Conservation (phyloP, 2,797 vertebrate genomes). For the Scarus forsteni region DNA sequence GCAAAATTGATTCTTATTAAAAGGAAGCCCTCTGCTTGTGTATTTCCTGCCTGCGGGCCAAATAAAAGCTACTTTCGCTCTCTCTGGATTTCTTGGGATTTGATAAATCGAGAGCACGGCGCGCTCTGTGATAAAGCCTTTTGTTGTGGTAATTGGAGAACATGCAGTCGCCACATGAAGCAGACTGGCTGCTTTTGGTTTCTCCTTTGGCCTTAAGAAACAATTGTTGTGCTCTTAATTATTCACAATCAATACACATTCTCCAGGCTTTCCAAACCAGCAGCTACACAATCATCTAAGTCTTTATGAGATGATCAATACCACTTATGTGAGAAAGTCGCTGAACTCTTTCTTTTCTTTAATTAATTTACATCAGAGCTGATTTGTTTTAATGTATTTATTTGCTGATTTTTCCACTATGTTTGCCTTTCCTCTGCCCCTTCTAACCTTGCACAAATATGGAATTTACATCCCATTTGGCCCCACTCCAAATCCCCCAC, state of each 20-base stretch:
- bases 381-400: conserved; percentile 49
- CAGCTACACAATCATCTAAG: conserved; percentile 43
- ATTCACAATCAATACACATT: conserved; percentile 57
- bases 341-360: conserved; percentile 10
- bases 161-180: conserved; percentile 32
- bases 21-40: conserved; percentile 44
- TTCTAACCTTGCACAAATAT: conserved; percentile 38
- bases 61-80: conserved; percentile 40
- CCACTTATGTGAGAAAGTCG: conserved; percentile 49
- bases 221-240: conserved; percentile 41
- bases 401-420: conserved; percentile 13
- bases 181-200: conserved; percentile 18
- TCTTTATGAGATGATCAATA: conserved; percentile 58
- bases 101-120: conserved; percentile 27
- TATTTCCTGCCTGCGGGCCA: conserved; percentile 34
- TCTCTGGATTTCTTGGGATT: conserved; percentile 38
- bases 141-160: conserved; percentile 35
- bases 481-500: conserved; percentile 39
- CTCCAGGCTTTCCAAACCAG: conserved; percentile 28
- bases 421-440: conserved; percentile 9
- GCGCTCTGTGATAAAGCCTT: conserved; percentile 26
- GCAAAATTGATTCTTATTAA: conserved; percentile 64
- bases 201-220: conserved; percentile 31
- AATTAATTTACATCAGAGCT: conserved; percentile 50
- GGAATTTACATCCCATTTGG: conserved; percentile 60